These are phyloP conservation scores for Chaetorhynchus papuensis DNA, from an alignment of 2,113 vertebrate genomes.

Conservation along the genomic window DNA sequence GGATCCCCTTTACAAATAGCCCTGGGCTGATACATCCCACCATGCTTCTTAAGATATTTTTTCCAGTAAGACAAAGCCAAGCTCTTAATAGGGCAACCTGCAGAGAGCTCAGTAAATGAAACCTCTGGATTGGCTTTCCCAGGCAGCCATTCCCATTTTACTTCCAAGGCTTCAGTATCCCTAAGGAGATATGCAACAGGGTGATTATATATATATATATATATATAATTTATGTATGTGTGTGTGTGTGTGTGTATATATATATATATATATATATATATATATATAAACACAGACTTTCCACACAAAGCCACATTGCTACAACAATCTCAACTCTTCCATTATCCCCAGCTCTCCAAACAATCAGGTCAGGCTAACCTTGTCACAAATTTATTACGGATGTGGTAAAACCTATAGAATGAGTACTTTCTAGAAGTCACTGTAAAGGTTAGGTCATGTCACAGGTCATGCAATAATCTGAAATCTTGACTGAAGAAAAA, in stretches of 20 bases:
- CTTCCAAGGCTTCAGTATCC: neutral
- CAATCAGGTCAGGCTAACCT: neutral
- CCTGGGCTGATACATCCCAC: neutral
- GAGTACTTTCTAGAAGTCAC: neutral
- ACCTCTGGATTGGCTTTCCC: neutral
- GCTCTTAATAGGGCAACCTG: neutral
- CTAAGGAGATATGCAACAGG: neutral
- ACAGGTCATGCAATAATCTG: neutral
- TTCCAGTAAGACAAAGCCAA: neutral
- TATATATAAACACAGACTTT: neutral
- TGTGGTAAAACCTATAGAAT: neutral
- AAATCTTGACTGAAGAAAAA: neutral
- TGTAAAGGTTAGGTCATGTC: neutral
- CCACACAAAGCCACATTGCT: neutral
- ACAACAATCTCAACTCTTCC: neutral
- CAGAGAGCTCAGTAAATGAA: neutral
- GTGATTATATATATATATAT: neutral
- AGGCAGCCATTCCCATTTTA: neutral
- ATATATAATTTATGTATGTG: no score
- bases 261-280: neutral
- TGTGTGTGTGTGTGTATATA: no score
- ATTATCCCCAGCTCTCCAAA: neutral
- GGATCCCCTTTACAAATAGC: neutral
- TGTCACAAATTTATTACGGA: neutral
- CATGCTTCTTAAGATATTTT: neutral